Base-by-base conservation (phyloP, 2,797 vertebrate genomes). In the Yasuhikotakia modesta region DNA sequence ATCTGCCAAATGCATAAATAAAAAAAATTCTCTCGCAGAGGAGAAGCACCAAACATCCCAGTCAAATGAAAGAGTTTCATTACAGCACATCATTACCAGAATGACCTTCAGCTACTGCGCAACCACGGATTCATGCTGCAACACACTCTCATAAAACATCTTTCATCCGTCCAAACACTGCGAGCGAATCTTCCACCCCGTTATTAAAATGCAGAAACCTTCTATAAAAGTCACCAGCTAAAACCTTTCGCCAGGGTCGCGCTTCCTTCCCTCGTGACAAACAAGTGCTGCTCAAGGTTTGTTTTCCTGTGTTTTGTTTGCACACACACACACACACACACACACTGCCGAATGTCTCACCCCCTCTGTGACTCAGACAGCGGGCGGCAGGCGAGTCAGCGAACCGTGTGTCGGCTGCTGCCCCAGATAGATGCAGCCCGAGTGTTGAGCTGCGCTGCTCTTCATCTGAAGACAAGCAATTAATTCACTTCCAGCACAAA, bases 351-450 rank as follows among this genome's bases (percentile, higher is more conserved):
- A 22, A 55, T 58, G 30, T 50, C 61, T 70, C 58, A 39, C 8
- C 7, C 50, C 76, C 39, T 43, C 39, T 77, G 61, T 32, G 67
- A 72, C 48, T 81, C 74, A 78, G 70, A 81, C 46, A 78, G 74
- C 27, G 65, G 73, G 61, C 53, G 60, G 14, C 48, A 69, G 43
- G 57, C 57, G 35, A 79, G 50, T 75, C 81, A 86, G 72, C 71
- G 74, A 82, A 74, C 61, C 78, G 8, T 83, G 78, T 79, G 61
- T 61, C 77, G 71, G 79, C 79, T 74, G 75, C 73, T 83, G 77
- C 81, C 79, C 82, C 78, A 83, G 75, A 82, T 83, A 83, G 76
- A 55, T 57, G 53, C 77, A 70, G 64, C 73, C 46, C 27, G 67
- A 60, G 69, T 63, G 73, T 32, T 43, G 69, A 72, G 73, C 79